Evolutionary conservation across 2,113 vertebrate genomes (phyloP).

Genomic region (Alectura lathami): DNA sequence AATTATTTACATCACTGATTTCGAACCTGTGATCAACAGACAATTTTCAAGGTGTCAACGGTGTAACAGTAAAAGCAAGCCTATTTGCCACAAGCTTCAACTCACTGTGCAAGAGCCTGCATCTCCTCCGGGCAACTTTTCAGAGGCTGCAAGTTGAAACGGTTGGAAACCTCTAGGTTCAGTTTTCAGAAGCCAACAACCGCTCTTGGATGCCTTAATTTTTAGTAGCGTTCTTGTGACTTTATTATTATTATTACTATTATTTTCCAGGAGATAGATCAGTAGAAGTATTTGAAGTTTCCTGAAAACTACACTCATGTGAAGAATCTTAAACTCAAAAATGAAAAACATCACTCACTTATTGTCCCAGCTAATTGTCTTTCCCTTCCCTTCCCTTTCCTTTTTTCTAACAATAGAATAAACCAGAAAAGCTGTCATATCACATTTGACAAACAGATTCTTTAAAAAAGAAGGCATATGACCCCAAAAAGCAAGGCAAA

Average conservation of each 20-base stretch:
- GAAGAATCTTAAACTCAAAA: neutral
- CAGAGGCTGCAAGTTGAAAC: neutral
- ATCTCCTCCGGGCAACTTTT: neutral
- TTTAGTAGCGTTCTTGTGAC: neutral
- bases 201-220: neutral
- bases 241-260: no score
- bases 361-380: neutral
- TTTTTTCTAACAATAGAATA: neutral
- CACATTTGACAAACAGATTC: neutral
- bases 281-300: neutral
- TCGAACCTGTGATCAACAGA: neutral
- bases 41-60: neutral
- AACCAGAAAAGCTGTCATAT: neutral
- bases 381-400: neutral
- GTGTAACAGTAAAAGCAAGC: neutral
- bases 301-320: neutral
- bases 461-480: neutral
- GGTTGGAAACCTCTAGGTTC: neutral
- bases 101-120: neutral
- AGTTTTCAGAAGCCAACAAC: neutral
- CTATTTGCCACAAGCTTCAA: neutral
- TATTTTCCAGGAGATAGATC: neutral
- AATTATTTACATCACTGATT: neutral
- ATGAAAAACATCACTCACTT: accelerated
- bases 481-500: neutral